A percentile compares a stretch with the other conserved stretches of the same genome.
Conservation (phyloP, 2,113 vertebrate species). For the Cathartes aura region DNA sequence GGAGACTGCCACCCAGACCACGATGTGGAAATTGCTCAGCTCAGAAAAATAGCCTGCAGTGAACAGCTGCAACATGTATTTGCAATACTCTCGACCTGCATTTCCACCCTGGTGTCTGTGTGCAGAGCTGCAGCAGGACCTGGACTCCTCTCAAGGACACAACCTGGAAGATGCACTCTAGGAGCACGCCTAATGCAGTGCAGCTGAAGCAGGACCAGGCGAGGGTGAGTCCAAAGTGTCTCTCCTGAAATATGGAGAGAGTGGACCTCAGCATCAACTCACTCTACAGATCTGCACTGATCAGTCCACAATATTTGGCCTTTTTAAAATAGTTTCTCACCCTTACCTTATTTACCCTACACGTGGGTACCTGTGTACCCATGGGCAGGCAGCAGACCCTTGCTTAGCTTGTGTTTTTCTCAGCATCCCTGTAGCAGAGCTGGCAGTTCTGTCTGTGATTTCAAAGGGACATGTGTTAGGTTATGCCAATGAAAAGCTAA, state of each 20-base stretch:
- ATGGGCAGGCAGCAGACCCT: background rate
- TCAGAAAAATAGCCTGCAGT: background rate
- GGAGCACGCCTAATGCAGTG: background rate
- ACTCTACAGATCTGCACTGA: accelerated
- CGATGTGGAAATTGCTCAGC: background rate
- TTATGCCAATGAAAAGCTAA: background rate
- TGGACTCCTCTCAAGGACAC: background rate
- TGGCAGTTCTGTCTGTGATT: background rate
- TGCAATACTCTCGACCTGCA: background rate
- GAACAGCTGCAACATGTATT: background rate
- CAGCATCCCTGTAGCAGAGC: background rate
- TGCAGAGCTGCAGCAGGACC: background rate
- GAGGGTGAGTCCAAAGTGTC: background rate
- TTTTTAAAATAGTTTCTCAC: background rate
- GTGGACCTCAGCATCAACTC: background rate
- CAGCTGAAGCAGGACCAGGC: background rate
- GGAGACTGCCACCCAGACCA: background rate
- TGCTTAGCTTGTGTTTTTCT: background rate
- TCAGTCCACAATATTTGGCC: no score
- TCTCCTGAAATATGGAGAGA: background rate
- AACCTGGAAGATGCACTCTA: background rate
- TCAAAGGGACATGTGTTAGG: background rate
- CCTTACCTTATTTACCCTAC: background rate
- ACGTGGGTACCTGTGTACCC: background rate
- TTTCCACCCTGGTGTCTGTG: background rate